Conservation (phyloP, 2,797 vertebrate species). For the Ataeniobius toweri region DNA sequence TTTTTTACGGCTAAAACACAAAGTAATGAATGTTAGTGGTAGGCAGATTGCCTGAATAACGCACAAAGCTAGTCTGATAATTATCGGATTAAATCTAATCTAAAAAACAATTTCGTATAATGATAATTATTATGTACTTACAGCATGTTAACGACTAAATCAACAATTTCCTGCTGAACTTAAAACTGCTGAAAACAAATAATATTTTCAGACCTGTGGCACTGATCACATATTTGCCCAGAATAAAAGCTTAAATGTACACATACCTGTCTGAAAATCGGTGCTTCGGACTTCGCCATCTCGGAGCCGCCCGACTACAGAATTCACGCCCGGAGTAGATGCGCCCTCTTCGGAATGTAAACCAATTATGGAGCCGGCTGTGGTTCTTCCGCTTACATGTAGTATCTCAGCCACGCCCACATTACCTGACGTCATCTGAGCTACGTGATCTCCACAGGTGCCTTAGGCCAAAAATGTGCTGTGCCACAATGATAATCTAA, state of each 20-base stretch:
- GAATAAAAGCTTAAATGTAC: not conserved
- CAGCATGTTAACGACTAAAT: conserved; percentile 27
- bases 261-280: conserved; percentile 77
- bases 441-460: not conserved
- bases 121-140: not conserved
- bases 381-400: not conserved
- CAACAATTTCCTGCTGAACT: not conserved
- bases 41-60: not conserved
- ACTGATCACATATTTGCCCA: fast-evolving
- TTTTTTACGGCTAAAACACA: not conserved
- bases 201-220: fast-evolving
- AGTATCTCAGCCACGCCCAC: not conserved
- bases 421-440: not conserved
- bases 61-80: not conserved
- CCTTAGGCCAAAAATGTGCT: not conserved
- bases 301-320: conserved; percentile 30
- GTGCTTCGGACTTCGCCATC: conserved; percentile 46
- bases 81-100: not conserved
- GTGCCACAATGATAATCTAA: not conserved
- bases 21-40: not conserved
- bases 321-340: not conserved
- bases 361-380: conserved; percentile 28
- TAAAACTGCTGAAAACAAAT: too few relatives aligned
- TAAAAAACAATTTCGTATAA: not conserved
- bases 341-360: conserved; percentile 10